Evolutionary conservation across 2,888 invertebrate genomes (phyloP), one percentile per base, ranked within the genome.

Genomic region (Patella ulyssiponensis): DNA sequence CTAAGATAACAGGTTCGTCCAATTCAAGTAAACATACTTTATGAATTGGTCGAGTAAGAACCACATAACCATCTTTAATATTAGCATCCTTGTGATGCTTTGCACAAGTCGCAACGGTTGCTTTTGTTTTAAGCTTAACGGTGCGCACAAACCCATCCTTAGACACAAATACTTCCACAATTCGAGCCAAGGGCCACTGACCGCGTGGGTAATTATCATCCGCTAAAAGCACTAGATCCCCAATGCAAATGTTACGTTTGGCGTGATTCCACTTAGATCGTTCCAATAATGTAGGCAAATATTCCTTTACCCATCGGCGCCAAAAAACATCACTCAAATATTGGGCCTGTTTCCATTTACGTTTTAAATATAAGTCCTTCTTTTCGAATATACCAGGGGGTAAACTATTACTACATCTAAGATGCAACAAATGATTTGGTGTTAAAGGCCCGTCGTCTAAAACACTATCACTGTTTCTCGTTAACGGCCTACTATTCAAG

Each of bases 371-470:
- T 20, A 64, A 20, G 23, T 64, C 64, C 23, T 64, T 64, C 64
- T 64, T 64, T n/a, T 64, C 74, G 64, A 79, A 79, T 52, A 64
- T 52, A 15, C 80, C 80, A 3, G 77, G 77, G 51, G 80, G 80
- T 73, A 73, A 7, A 69, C 33, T 56, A 7, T 54, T n/a, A n/a
- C 69, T 69, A 15, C 44, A 53, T 7, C 77, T 23, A 12, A 80
- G 72, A 11, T 89, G 87, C 9, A 90, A 77, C 76, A 90, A 86
- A 79, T 90, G 89, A 17, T 83, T 86, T 14, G 89, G 27, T 27
- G 27, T 27, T 27, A 27, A 27, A 27, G 27, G 2, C 27, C n/a
- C n/a, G n/a, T n/a, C n/a, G n/a, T n/a, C n/a, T n/a, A n/a, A n/a
- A n/a, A n/a, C n/a, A n/a, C n/a, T n/a, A n/a, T n/a, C n/a, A n/a